A percentile compares a stretch with the other conserved stretches of the same genome.
Conservation (phyloP, 2,888 invertebrate species). For the Gnatocerus cornutus region DNA sequence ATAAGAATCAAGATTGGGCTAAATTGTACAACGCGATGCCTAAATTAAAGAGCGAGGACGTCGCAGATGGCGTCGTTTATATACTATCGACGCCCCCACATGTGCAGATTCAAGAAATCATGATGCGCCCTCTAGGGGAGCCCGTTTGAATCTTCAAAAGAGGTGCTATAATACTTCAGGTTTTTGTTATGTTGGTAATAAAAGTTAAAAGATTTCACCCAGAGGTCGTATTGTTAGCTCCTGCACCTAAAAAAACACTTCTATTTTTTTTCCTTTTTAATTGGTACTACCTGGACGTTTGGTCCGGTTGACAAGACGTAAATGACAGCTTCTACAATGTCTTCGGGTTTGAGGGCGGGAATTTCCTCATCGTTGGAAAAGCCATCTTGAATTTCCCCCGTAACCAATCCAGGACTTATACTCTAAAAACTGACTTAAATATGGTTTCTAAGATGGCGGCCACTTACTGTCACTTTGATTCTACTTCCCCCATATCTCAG, state of each 20-base stretch:
- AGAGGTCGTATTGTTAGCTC: constrained; percentile 7
- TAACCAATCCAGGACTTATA: background rate
- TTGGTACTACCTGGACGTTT: constrained; percentile 41
- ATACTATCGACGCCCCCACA: constrained; percentile 55
- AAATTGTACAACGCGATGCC: constrained; percentile 46
- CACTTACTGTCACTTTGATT: constrained; percentile 63
- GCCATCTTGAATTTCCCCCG: background rate
- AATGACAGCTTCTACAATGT: constrained; percentile 49
- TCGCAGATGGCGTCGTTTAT: constrained; percentile 57
- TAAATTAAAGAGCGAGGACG: constrained; percentile 51
- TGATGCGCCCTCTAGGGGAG: constrained; percentile 5
- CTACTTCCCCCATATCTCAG: constrained; percentile 45
- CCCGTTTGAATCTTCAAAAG: background rate
- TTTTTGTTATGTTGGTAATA: constrained; percentile 3
- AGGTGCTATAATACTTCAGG: background rate
- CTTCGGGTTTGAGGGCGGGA: constrained; percentile 22
- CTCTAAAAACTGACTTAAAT: background rate
- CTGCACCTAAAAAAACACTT: background rate
- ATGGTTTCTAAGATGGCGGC: background rate
- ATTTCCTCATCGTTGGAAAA: background rate
- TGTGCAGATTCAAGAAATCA: constrained; percentile 45
- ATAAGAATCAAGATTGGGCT: constrained; percentile 32
- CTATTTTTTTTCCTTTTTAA: background rate
- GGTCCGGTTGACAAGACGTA: constrained; percentile 49
- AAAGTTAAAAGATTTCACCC: constrained; percentile 6